Base-by-base conservation (phyloP, 64 coral and sea anemone species). In the Trachythela sp. region DNA sequence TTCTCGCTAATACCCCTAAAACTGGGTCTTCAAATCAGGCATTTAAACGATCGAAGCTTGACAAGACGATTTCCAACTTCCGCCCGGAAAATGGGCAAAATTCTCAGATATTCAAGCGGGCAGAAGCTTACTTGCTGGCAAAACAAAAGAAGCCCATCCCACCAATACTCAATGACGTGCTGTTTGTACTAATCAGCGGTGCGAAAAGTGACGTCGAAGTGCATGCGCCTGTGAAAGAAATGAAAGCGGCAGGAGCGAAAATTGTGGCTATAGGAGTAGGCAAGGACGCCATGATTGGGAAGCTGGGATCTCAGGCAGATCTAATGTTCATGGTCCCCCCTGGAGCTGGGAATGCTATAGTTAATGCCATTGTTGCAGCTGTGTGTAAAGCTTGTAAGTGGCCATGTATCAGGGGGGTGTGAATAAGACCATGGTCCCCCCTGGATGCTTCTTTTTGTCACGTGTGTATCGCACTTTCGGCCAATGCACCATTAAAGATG, bases 81-180 rank as follows among this genome's bases (percentile, higher is more conserved):
- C 75, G 75, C 17, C 4, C 33, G 75, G 27, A 80, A 80, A 39
- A 38, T 3, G 75, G 9, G 37, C 33, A 0, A 36, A 15, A 13
- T 35, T 35, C 31, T 35, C 30, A 39, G 33, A 29, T 1, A 37
- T 80, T 35, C 6, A 80, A 80, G 37, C 75, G 75, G 37, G 75
- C 75, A 30, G 75, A 80, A 80, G 75, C 75, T 17, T 80, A 80
- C 37, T 18, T 80, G 33, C 17, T 80, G 37, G 10, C 30, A 39
- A 80, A 80, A 38, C 75, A 80, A 18, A 80, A 80, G 75, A 35
- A 80, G 37, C 33, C 75, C 20, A 80, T 80, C 1, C 75, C 75
- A 80, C 75, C 75, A 36, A 2, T 80, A 35, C 18, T 80, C 20
- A 80, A 80, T 30, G 75, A 80, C 20, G 37, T 80, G 75, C 15